phyloP scores from a whole-genome alignment of 2,888 invertebrate genomes.

The Drosophila rubida region DNA sequence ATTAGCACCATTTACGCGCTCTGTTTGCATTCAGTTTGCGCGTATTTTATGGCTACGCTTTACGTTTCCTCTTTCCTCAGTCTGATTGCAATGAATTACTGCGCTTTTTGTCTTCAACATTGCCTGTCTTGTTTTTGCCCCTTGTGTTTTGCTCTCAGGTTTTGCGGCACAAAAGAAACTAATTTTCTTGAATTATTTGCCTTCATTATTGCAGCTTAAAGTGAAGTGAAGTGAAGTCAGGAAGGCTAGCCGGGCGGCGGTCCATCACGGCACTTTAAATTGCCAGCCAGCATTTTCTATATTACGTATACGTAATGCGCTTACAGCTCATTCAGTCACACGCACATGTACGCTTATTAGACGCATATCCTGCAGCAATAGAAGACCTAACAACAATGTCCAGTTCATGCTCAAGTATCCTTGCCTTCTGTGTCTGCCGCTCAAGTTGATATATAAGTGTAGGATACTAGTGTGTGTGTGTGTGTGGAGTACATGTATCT shows the following conservation, averaged over 20 bases:
- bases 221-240: conserved; percentile 4
- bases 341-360: conserved; percentile 66
- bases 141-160: neutral
- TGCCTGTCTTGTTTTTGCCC: neutral
- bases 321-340: conserved; percentile 47
- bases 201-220: conserved; percentile 43
- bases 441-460: conserved; percentile 36
- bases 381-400: conserved; percentile 66
- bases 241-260: neutral
- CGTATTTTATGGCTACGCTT: conserved; percentile 19
- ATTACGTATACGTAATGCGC: conserved; percentile 75
- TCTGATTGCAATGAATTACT: conserved; percentile 36
- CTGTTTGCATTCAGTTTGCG: conserved; percentile 19
- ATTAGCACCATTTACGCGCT: neutral
- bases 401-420: conserved; percentile 46
- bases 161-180: conserved; percentile 50
- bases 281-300: conserved; percentile 42
- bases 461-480: neutral
- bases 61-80: conserved; percentile 7
- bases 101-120: conserved; percentile 18
- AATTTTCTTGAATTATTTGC: conserved; percentile 60
- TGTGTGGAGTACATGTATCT: neutral
- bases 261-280: conserved; percentile 53
- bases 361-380: conserved; percentile 68
- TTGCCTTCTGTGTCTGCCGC: conserved; percentile 27